These are phyloP conservation scores for Conistra vaccinii DNA, from an alignment of 2,888 invertebrate genomes.

Conservation along the genomic window DNA sequence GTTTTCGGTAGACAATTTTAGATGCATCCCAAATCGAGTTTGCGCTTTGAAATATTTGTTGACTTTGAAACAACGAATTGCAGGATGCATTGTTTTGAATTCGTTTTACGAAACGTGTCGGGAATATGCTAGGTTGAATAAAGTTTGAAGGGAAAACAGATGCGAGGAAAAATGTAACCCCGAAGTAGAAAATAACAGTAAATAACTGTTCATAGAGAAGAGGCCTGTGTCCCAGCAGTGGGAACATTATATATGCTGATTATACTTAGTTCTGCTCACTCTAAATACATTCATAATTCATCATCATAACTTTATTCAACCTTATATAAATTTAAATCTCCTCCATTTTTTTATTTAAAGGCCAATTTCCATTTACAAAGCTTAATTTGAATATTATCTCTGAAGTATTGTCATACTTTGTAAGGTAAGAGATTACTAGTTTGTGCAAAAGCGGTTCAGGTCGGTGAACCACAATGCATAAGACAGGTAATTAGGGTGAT, in stretches of 20 bases:
- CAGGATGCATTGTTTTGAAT: conserved; percentile 45
- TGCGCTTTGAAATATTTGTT: conserved; percentile 50
- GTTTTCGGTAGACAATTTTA: conserved; percentile 43
- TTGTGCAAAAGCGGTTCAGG: conserved; percentile 32
- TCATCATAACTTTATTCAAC: background rate
- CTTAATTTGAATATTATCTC: conserved; percentile 52
- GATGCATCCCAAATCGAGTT: conserved; percentile 48
- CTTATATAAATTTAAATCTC: background rate
- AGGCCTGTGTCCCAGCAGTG: background rate
- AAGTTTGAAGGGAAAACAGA: background rate
- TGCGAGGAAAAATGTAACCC: background rate
- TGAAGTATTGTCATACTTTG: conserved; percentile 16
- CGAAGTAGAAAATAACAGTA: background rate
- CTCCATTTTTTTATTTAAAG: conserved; percentile 22
- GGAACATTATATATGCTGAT: background rate
- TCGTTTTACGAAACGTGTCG: conserved; percentile 25
- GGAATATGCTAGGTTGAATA: conserved; percentile 17
- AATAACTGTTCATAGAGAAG: too few relatives aligned
- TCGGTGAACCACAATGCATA: conserved; percentile 49
- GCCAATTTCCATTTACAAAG: conserved; percentile 9
- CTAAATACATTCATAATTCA: background rate
- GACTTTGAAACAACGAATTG: conserved; percentile 45
- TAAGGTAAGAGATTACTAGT: conserved; percentile 49
- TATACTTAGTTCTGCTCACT: background rate
- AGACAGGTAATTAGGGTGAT: conserved; percentile 62